Conservation (phyloP, 2,113 vertebrate species). For the Crotalus tigris region DNA sequence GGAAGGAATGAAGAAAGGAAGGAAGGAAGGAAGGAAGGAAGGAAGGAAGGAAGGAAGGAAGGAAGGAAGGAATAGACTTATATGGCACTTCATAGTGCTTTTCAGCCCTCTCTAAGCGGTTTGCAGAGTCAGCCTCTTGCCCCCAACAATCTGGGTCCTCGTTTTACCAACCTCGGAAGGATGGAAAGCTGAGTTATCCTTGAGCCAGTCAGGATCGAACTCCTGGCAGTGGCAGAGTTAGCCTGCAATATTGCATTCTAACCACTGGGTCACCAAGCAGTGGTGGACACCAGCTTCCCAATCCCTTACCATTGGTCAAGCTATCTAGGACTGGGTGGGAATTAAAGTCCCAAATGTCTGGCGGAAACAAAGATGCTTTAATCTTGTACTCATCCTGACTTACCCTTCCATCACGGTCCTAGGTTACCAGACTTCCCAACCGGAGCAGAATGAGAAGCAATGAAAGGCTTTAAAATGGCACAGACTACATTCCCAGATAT, state of each 20-base stretch:
- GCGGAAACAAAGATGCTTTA: not conserved
- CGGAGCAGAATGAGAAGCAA: conserved; percentile 17
- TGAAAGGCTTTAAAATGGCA: conserved; percentile 47
- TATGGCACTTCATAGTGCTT: too few species aligned
- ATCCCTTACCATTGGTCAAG: not conserved
- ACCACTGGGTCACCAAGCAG: not conserved
- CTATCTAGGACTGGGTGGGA: not conserved
- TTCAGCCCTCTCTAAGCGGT: too few species aligned
- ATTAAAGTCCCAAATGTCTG: not conserved
- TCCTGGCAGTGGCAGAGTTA: not conserved
- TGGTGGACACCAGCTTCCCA: not conserved
- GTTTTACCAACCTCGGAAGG: too few species aligned
- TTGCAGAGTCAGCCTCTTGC: too few species aligned
- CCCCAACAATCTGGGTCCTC: too few species aligned
- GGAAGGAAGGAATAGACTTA: too few species aligned
- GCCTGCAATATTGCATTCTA: not conserved
- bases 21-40: too few species aligned
- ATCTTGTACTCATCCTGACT: not conserved
- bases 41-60: too few species aligned
- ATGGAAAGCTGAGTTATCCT: too few species aligned
- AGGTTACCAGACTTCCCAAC: not conserved
- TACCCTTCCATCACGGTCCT: not conserved
- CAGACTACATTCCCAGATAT: conserved; percentile 31
- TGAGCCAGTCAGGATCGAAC: too few species aligned
- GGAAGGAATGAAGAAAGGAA: too few species aligned